A percentile compares a stretch with the other conserved stretches of the same genome.
These are phyloP conservation scores for Chrysolina americana DNA, from an alignment of 2,888 invertebrate species.

Conservation along the genomic window DNA sequence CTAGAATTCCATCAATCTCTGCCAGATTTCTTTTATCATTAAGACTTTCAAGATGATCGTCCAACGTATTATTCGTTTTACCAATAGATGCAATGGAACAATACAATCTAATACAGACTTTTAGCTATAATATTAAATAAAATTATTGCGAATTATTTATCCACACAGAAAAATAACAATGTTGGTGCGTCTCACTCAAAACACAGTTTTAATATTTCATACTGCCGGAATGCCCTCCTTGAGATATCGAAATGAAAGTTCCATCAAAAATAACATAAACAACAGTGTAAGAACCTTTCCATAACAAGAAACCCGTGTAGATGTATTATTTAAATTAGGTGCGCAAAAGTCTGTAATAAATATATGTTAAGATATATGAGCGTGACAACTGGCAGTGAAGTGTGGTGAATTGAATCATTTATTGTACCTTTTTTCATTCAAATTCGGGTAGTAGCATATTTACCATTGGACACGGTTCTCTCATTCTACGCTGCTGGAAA, in stretches of 20 bases:
- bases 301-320: conserved; percentile 39
- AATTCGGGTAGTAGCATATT: conserved; percentile 61
- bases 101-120: no score
- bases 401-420: conserved; percentile 61
- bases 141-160: no score
- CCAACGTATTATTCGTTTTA: no score
- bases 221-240: background rate
- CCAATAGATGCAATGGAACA: no score
- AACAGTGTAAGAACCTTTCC: conserved; percentile 2
- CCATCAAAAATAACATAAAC: conserved; percentile 8
- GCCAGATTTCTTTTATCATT: no score
- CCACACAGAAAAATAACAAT: no score
- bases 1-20: no score
- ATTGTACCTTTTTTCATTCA: conserved; percentile 56
- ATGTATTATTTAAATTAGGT: conserved; percentile 58
- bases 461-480: conserved; percentile 55
- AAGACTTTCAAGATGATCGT: no score
- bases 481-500: conserved; percentile 29
- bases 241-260: background rate
- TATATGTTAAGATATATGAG: conserved; percentile 59
- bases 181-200: no score
- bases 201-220: background rate
- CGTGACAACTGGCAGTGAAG: conserved; percentile 60
- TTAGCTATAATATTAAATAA: no score
- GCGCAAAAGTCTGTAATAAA: conserved; percentile 58